Percentiles rank a stretch among this genome's conserved stretches.
Conservation (phyloP, 2,888 invertebrate species). For the Pardosa pseudoannulata region DNA sequence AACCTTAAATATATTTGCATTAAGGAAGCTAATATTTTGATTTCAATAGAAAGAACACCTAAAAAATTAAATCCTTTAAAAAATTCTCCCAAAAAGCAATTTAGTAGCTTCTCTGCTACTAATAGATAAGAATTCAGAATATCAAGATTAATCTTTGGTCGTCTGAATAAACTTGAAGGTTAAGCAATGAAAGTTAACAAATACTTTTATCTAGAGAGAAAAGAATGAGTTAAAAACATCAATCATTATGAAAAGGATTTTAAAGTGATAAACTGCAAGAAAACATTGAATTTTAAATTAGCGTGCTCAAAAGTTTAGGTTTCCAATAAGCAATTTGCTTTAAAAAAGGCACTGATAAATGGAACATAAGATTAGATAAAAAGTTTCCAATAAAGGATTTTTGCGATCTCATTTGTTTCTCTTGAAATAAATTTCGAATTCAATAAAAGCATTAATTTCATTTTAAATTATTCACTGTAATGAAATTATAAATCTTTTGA, state of each 20-base stretch:
- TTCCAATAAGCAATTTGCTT: constrained; percentile 37
- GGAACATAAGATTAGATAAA: constrained; percentile 1
- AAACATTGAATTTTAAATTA: constrained; percentile 39
- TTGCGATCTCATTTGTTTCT: background rate
- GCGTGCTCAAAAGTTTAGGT: constrained; percentile 22
- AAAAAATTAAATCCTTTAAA: background rate
- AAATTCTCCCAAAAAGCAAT: background rate
- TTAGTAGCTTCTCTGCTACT: background rate
- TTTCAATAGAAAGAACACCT: too few species aligned
- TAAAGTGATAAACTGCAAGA: constrained; percentile 28
- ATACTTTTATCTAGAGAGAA: constrained; percentile 8
- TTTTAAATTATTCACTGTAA: background rate
- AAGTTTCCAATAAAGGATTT: background rate
- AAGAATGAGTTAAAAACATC: constrained; percentile 34
- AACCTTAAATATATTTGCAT: too few species aligned
- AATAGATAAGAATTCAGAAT: background rate
- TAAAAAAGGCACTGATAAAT: constrained; percentile 40
- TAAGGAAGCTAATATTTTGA: too few species aligned
- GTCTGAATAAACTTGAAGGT: background rate
- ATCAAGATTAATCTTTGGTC: background rate
- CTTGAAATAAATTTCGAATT: background rate
- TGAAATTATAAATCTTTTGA: background rate
- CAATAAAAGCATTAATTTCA: background rate
- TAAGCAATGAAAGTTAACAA: constrained; percentile 3
- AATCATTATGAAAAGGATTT: constrained; percentile 34